Conservation (phyloP, 2,797 vertebrate genomes). For the Scomberomorus guttatus region DNA sequence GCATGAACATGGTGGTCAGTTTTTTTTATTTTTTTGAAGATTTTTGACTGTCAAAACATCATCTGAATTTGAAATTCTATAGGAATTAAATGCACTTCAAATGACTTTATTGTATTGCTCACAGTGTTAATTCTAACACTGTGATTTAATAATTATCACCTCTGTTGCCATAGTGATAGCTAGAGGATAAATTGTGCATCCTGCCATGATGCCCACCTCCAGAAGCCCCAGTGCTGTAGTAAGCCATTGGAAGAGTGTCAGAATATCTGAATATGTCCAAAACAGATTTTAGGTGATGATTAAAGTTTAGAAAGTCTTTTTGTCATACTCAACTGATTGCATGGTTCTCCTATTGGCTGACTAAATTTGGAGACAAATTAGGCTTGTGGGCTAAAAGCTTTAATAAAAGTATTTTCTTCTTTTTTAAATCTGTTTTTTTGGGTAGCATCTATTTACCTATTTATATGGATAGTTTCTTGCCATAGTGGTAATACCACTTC, state of each 20-base stretch:
- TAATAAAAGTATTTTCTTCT: neutral
- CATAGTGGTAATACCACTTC: slow-evolving; percentile 1
- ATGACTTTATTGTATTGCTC: slow-evolving; percentile 16
- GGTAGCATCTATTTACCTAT: no score
- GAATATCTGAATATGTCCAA: neutral
- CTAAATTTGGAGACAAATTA: neutral
- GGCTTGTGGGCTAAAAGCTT: neutral
- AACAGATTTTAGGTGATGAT: slow-evolving; percentile 4
- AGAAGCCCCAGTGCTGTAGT: neutral
- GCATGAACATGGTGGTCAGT: neutral
- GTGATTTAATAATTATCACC: slow-evolving; percentile 29
- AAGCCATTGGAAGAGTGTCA: neutral
- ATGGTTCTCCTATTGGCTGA: neutral
- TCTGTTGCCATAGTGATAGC: slow-evolving; percentile 29
- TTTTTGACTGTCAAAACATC: slow-evolving; percentile 6
- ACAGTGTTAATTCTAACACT: slow-evolving; percentile 10
- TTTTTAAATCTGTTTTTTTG: no score
- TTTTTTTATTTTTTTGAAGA: neutral
- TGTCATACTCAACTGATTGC: neutral
- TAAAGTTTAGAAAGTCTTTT: neutral
- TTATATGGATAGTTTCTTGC: neutral
- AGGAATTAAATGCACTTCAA: slow-evolving; percentile 12
- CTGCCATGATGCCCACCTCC: slow-evolving; percentile 15
- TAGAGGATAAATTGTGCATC: slow-evolving; percentile 17
- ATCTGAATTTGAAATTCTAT: neutral